These are phyloP conservation scores for Sabatieria punctata DNA, from an alignment of 2,888 invertebrate genomes.

Conservation along the genomic window DNA sequence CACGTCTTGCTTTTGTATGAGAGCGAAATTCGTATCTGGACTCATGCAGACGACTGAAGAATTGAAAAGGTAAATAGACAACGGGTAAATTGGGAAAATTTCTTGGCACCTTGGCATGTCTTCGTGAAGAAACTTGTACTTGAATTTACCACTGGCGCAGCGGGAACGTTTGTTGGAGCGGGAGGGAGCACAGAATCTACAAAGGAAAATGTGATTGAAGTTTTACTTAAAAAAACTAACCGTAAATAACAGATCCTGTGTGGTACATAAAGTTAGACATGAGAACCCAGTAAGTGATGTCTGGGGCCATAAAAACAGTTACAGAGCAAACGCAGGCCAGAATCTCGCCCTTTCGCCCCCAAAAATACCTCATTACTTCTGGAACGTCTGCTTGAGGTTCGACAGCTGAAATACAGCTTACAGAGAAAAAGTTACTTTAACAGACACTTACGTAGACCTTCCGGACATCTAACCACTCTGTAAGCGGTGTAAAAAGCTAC, in stretches of 20 bases:
- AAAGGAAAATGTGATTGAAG: too few species aligned
- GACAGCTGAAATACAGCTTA: too few species aligned
- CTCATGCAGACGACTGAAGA: slow-evolving; percentile 3
- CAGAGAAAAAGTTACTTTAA: too few species aligned
- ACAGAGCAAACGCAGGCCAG: slow-evolving; percentile 48
- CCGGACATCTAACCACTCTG: slow-evolving; percentile 48
- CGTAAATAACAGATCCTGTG: slow-evolving; percentile 53
- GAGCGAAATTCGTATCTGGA: too few species aligned
- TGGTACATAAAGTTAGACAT: slow-evolving; percentile 78
- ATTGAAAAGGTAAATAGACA: background rate
- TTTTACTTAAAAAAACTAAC: too few species aligned
- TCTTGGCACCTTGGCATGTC: too few species aligned
- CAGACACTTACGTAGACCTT: slow-evolving; percentile 27
- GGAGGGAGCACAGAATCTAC: too few species aligned
- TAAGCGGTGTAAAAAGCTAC: slow-evolving; percentile 68
- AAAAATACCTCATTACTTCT: slow-evolving; percentile 52
- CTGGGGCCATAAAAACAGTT: slow-evolving; percentile 61
- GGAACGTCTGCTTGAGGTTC: slow-evolving; percentile 62
- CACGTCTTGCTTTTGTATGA: too few species aligned
- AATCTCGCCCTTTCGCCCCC: slow-evolving; percentile 44
- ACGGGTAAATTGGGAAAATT: background rate
- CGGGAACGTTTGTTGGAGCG: too few species aligned
- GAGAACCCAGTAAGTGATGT: slow-evolving; percentile 76
- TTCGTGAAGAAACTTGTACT: too few species aligned
- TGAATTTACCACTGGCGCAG: too few species aligned